Evolutionary conservation across 2,797 vertebrate species (phyloP).

Genomic region (Chiloscyllium punctatum): DNA sequence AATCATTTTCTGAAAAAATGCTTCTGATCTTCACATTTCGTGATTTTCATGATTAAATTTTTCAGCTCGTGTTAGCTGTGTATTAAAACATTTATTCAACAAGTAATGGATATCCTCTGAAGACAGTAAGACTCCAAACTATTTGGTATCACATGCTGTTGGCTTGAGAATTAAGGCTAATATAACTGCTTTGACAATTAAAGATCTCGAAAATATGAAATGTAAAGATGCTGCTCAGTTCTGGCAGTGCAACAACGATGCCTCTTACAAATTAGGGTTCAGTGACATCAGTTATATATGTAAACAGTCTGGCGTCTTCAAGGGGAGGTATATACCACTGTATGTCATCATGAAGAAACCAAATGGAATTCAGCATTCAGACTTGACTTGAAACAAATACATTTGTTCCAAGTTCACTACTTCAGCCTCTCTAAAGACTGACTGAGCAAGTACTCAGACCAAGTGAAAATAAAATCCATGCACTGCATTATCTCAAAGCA

Average conservation of each 20-base stretch:
- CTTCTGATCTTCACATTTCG: conserved; percentile 36
- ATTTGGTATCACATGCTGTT: neutral
- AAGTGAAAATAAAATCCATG: too few relatives aligned
- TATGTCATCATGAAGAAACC: neutral
- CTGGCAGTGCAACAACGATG: neutral
- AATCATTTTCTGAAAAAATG: conserved; percentile 50
- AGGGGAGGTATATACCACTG: neutral
- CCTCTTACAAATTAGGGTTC: neutral
- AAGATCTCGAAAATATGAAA: neutral
- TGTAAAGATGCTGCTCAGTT: neutral
- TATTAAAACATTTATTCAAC: conserved; percentile 45
- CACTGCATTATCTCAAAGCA: too few relatives aligned
- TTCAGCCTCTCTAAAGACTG: too few relatives aligned
- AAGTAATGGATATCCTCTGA: neutral
- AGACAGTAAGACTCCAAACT: neutral
- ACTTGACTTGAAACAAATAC: neutral
- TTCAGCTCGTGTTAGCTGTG: conserved; percentile 43
- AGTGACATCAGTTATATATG: neutral
- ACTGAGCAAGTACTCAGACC: too few relatives aligned
- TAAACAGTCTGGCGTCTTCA: neutral
- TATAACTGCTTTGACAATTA: neutral
- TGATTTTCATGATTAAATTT: conserved; percentile 31
- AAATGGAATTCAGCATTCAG: neutral
- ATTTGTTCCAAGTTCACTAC: too few relatives aligned
- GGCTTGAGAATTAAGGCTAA: neutral